Base-by-base conservation (phyloP, 2,888 invertebrate genomes). In the Anthophora plumipes region DNA sequence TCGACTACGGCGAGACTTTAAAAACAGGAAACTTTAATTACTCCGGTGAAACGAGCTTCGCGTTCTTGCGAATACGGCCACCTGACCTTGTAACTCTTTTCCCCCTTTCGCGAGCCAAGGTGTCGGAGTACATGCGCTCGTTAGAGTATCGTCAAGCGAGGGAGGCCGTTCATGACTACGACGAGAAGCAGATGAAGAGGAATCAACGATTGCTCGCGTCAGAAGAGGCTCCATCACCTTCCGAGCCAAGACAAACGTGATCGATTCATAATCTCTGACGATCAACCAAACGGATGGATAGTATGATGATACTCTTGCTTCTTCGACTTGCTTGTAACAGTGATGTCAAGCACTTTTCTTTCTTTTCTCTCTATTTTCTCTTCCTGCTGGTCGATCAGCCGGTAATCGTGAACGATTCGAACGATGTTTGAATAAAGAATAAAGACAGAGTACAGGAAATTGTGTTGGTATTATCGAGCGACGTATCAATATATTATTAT, bases 91-190 rank as follows among this genome's bases (percentile, higher is more conserved):
- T 86, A 77, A 76, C 78, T 74, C 50, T 86, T 82, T 55, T 66
- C 60, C 70, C n/a, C 50, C 80, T 48, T 68, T 41, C 48, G 20
- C 79, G 77, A 41, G 31, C 50, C 60, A 85, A 91, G 90, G 88
- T 91, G 77, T 50, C 82, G 25, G 85, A 85, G 39, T 90, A 91
- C 71, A 86, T 88, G 78, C 77, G 77, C 66, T 89, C 90, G 64
- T 66, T 88, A 70, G 82, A 83, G 22, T 89, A 91, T 71, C 86
- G 83, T 14, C 83, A 84, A 61, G 73, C 77, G 14, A 85, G 76
- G 63, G 85, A 88, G 72, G 84, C 85, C 52, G 77, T 75, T 60
- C 83, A 79, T 48, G 85, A 89, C 20, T 86, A 89, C 69, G 77
- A 61, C 22, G 82, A 80, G 25, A 77, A 81, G 25, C 37, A 73